phyloP scores from a whole-genome alignment of 2,888 invertebrate genomes.

The Elysia crispata region DNA sequence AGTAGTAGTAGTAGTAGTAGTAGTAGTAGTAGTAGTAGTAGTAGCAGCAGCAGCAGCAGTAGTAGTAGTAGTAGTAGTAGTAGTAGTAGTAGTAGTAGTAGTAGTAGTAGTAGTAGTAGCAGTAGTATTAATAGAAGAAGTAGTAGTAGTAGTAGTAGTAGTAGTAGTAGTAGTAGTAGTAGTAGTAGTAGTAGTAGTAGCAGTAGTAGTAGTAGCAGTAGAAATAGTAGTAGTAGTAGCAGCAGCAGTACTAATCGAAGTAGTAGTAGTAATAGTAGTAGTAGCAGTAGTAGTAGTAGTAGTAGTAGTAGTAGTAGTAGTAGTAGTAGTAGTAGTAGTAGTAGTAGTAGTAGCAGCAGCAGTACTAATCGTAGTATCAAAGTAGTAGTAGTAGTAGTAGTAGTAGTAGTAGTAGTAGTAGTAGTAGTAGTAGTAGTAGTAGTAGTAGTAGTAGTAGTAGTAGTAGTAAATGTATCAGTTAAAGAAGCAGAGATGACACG shows the following conservation, averaged over 20 bases:
- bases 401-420: slow-evolving; percentile 1
- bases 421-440: slow-evolving; percentile 4
- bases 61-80: slow-evolving; percentile 9
- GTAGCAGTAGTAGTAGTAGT: not conserved
- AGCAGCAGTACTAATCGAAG: too few species aligned
- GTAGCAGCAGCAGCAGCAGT: not conserved
- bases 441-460: slow-evolving; percentile 9
- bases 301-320: not conserved
- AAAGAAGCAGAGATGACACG: not conserved
- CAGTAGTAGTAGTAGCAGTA: slow-evolving; percentile 3
- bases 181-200: slow-evolving; percentile 1
- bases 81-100: slow-evolving; percentile 4
- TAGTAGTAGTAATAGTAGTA: not conserved
- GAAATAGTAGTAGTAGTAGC: too few species aligned
- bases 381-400: too few species aligned
- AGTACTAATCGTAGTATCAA: too few species aligned
- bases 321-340: not conserved
- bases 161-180: slow-evolving; percentile 4
- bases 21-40: slow-evolving; percentile 9
- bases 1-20: slow-evolving; percentile 3
- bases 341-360: not conserved
- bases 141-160: slow-evolving; percentile 4
- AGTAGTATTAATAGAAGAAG: not conserved
- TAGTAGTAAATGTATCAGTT: not conserved
- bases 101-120: slow-evolving; percentile 4